phyloP scores from a whole-genome alignment of 2,113 vertebrate genomes.

The Cebidichthys violaceus region DNA sequence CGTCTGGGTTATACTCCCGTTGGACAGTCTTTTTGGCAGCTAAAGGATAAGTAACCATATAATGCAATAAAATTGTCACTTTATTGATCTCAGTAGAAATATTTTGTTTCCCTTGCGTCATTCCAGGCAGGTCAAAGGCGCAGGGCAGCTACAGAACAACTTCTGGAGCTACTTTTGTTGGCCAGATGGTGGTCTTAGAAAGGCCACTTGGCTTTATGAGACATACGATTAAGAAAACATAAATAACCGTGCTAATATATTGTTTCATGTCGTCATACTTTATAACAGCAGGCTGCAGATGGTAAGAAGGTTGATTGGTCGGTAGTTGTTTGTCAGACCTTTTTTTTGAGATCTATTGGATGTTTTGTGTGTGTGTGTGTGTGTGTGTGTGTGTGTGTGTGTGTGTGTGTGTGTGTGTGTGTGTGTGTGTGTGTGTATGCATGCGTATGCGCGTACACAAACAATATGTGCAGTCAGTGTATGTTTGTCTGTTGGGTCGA shows the following conservation, averaged over 20 bases:
- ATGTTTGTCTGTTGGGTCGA: constrained; percentile 19
- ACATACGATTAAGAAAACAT: constrained; percentile 12
- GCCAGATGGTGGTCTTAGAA: constrained; percentile 24
- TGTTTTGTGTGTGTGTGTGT: background rate
- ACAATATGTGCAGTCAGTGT: constrained; percentile 7
- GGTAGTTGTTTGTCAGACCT: background rate
- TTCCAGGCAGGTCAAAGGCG: constrained; percentile 47
- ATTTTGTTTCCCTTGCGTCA: constrained; percentile 29
- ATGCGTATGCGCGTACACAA: too few species aligned
- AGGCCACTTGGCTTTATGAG: constrained; percentile 10
- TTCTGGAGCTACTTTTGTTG: constrained; percentile 8
- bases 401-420: too few species aligned
- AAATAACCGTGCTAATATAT: background rate
- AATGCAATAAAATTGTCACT: constrained; percentile 42
- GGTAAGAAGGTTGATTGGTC: background rate
- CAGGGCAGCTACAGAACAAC: constrained; percentile 33
- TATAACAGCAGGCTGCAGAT: background rate
- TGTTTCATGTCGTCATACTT: background rate
- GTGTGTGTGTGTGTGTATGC: too few species aligned
- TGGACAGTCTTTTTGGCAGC: constrained; percentile 37
- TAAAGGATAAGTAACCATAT: constrained; percentile 48
- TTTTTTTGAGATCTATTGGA: background rate
- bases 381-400: background rate
- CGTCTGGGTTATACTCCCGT: constrained; percentile 17
- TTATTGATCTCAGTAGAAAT: constrained; percentile 46